phyloP scores from a whole-genome alignment of 2,797 vertebrate species.

The Pogoniulus pusillus region DNA sequence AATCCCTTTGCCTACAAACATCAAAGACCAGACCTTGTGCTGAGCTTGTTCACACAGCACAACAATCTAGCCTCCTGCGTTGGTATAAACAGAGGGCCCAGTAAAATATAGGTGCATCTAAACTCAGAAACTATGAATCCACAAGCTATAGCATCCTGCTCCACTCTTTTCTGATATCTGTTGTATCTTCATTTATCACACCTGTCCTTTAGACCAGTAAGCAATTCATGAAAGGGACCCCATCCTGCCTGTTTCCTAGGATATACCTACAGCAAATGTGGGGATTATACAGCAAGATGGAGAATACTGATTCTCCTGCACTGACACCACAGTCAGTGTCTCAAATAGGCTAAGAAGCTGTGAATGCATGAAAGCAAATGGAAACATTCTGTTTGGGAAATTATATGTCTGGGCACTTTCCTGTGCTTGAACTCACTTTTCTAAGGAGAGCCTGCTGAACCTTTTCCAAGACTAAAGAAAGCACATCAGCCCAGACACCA shows the following conservation, averaged over 20 bases:
- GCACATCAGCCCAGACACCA: constrained; percentile 5
- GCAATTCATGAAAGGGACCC: background rate
- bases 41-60: background rate
- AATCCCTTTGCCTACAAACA: constrained; percentile 55
- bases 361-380: constrained; percentile 40
- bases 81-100: constrained; percentile 9
- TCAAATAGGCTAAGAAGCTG: constrained; percentile 22
- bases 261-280: background rate
- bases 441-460: constrained; percentile 36
- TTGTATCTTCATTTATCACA: background rate
- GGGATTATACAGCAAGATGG: constrained; percentile 7
- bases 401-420: constrained; percentile 43
- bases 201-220: background rate
- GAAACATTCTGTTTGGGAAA: constrained; percentile 58
- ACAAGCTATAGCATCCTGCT: background rate
- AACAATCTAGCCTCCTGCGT: background rate
- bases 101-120: constrained; percentile 34
- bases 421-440: constrained; percentile 46
- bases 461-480: constrained; percentile 53
- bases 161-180: background rate
- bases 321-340: background rate
- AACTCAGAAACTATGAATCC: background rate
- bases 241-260: constrained; percentile 9
- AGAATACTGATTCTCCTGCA: background rate
- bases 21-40: constrained; percentile 34